Conservation (phyloP, 2,113 vertebrate species). For the Potamarius usumacintae region DNA sequence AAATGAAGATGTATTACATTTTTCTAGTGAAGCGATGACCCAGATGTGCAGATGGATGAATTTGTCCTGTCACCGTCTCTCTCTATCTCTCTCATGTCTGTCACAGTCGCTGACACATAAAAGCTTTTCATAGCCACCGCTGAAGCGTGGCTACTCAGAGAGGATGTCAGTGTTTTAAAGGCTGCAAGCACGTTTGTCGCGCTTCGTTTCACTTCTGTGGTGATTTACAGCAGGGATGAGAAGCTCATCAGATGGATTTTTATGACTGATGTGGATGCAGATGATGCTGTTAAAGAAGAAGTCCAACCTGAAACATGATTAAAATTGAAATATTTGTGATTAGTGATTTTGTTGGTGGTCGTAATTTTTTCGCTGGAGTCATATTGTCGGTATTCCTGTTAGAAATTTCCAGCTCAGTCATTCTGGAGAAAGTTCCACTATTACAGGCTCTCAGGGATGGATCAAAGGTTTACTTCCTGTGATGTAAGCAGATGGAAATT, state of each 20-base stretch:
- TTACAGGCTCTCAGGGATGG: neutral
- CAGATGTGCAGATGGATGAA: slow-evolving; percentile 18
- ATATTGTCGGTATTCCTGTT: neutral
- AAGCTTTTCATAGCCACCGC: slow-evolving; percentile 5
- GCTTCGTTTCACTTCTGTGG: slow-evolving; percentile 58
- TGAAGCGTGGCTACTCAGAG: neutral
- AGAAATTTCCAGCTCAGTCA: neutral
- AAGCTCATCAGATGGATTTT: neutral
- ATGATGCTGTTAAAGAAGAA: neutral
- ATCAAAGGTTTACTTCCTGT: neutral
- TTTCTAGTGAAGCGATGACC: slow-evolving; percentile 11
- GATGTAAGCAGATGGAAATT: too few species aligned
- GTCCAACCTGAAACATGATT: neutral
- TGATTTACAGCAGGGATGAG: neutral
- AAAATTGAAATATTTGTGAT: neutral
- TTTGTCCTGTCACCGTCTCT: slow-evolving; percentile 13
- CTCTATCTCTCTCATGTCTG: slow-evolving; percentile 9
- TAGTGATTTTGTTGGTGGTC: neutral
- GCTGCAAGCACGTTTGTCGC: slow-evolving; percentile 61
- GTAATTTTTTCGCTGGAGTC: neutral
- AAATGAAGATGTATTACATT: slow-evolving; percentile 41
- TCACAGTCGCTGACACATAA: slow-evolving; percentile 23
- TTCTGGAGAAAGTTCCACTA: neutral
- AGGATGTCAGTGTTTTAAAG: slow-evolving; percentile 51
- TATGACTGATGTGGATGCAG: neutral